A percentile compares a stretch with the other conserved stretches of the same genome.
Evolutionary conservation across 2,113 vertebrate species (phyloP).

Genomic region (Oncorhynchus kisutch): DNA sequence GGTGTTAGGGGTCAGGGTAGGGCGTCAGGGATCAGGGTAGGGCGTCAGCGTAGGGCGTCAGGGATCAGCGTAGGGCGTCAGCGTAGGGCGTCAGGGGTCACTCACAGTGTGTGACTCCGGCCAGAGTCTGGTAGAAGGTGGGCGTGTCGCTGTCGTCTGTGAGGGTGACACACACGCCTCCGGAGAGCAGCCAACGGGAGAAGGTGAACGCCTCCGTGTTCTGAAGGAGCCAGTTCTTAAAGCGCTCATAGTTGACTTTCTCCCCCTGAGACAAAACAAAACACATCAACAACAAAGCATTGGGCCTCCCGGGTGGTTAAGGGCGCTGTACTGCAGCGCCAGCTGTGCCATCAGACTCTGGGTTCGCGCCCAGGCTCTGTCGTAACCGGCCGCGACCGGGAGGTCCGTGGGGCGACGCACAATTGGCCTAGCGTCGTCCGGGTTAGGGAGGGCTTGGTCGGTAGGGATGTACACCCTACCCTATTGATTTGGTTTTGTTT

Average conservation of each 20-base stretch:
- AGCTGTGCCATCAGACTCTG: no score
- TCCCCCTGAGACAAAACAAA: conserved; percentile 78
- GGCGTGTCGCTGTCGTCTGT: conserved; percentile 98
- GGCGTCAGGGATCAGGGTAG: neutral
- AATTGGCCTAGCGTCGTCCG: no score
- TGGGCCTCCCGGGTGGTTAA: no score
- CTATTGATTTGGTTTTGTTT: no score
- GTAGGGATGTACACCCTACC: no score
- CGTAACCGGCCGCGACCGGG: no score
- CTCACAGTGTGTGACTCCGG: conserved; percentile 98
- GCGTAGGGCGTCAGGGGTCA: conserved; percentile 25
- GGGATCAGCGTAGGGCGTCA: neutral
- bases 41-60: neutral
- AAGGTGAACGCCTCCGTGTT: conserved; percentile 98
- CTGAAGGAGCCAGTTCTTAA: conserved; percentile 91
- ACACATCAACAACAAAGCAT: neutral
- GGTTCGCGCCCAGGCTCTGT: no score
- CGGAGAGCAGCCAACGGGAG: conserved; percentile 95
- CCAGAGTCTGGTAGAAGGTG: conserved; percentile 98
- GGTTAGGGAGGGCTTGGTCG: no score
- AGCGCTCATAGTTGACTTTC: conserved; percentile 97
- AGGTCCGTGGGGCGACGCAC: no score
- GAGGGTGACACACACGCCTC: conserved; percentile 93
- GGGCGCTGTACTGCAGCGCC: no score
- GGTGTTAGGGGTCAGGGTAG: neutral